A percentile compares a stretch with the other conserved stretches of the same genome.
phyloP scores from a whole-genome alignment of 1,140 invertebrate genomes.

The Frieseomelitta varia region DNA sequence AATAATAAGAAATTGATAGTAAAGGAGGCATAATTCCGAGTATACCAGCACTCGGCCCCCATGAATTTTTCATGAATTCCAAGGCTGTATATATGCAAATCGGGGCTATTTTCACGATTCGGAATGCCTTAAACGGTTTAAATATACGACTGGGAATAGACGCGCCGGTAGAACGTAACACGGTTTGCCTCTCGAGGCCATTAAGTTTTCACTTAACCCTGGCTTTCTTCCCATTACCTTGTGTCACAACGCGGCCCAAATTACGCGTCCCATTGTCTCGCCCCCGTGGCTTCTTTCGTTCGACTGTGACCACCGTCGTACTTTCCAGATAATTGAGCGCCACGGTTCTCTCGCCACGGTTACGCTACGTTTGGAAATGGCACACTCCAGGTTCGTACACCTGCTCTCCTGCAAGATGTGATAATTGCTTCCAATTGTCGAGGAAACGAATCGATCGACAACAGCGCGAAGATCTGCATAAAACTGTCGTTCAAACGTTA shows the following conservation, averaged over 20 bases:
- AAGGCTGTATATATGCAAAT: conserved; percentile 80
- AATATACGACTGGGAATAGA: conserved; percentile 76
- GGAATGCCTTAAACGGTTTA: conserved; percentile 79
- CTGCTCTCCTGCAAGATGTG: not conserved
- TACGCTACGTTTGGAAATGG: not conserved
- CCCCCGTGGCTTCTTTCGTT: not conserved
- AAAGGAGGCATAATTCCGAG: conserved; percentile 76
- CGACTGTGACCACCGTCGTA: not conserved
- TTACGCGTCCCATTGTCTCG: conserved; percentile 6
- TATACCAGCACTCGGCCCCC: conserved; percentile 71
- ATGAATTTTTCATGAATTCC: conserved; percentile 81
- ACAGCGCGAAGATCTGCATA: not conserved
- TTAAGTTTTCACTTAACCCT: conserved; percentile 75
- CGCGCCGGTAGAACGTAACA: conserved; percentile 73
- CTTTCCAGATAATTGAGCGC: not conserved
- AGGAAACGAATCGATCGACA: not conserved
- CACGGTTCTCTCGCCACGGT: not conserved
- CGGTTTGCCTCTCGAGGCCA: conserved; percentile 74
- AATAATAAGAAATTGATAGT: conserved; percentile 77
- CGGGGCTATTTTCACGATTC: conserved; percentile 77
- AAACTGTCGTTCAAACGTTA: not conserved
- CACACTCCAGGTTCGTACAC: not conserved
- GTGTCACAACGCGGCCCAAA: conserved; percentile 32
- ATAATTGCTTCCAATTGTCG: too few species aligned
- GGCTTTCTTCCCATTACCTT: conserved; percentile 31